Conservation (phyloP, 2,888 invertebrate genomes). For the Cryptophagus acutangulus region DNA sequence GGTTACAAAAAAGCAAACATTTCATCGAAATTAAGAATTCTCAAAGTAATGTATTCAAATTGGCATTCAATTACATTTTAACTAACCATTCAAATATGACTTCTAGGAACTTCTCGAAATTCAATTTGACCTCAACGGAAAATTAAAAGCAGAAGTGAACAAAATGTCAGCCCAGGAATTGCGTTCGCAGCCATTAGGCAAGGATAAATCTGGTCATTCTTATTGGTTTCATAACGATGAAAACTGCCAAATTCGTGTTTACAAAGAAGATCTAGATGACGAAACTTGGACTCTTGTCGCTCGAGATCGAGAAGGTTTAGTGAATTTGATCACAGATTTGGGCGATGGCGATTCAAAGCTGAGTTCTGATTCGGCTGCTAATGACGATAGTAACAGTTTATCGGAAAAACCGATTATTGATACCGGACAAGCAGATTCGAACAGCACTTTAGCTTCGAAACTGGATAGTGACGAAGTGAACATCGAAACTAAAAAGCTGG, state of each 20-base stretch:
- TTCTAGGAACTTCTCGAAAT: slow-evolving; percentile 79
- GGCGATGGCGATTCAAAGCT: slow-evolving; percentile 65
- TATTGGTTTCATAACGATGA: slow-evolving; percentile 94
- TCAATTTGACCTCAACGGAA: slow-evolving; percentile 91
- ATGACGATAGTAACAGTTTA: slow-evolving; percentile 60
- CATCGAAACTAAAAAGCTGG: slow-evolving; percentile 20
- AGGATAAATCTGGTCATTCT: slow-evolving; percentile 82
- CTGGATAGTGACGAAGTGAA: slow-evolving; percentile 32
- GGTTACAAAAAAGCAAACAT: slow-evolving; percentile 90
- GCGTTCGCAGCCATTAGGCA: slow-evolving; percentile 82
- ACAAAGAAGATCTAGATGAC: slow-evolving; percentile 93
- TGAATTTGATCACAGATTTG: slow-evolving; percentile 69
- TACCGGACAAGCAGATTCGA: slow-evolving; percentile 49
- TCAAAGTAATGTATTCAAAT: slow-evolving; percentile 65
- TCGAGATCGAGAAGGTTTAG: slow-evolving; percentile 65
- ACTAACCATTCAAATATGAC: slow-evolving; percentile 5
- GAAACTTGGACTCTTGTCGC: slow-evolving; percentile 93
- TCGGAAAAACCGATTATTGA: slow-evolving; percentile 54
- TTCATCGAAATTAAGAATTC: slow-evolving; percentile 79
- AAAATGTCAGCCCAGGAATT: slow-evolving; percentile 73
- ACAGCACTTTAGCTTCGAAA: slow-evolving; percentile 34
- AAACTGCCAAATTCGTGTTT: slow-evolving; percentile 84
- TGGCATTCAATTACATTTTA: slow-evolving; percentile 1
- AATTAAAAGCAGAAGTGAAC: slow-evolving; percentile 86
- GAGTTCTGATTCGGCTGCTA: slow-evolving; percentile 55